Conservation (phyloP, 2,888 invertebrate species). For the Esperia sulphurella region DNA sequence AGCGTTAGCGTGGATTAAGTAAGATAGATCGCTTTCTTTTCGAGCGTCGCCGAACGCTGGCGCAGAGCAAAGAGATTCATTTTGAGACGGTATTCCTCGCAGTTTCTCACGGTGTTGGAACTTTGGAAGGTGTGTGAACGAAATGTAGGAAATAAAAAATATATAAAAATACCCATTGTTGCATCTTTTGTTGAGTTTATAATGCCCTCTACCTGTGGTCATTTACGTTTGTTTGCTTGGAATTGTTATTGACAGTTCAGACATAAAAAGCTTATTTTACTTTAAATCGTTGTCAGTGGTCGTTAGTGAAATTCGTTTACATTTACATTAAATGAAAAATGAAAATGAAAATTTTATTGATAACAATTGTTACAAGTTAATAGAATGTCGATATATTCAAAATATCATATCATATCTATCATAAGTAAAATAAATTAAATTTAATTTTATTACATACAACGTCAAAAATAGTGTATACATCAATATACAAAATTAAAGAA, state of each 20-base stretch:
- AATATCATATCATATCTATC: no score
- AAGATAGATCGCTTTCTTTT: conserved; percentile 63
- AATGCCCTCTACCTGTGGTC: not conserved
- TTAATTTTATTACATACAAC: no score
- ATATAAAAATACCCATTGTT: not conserved
- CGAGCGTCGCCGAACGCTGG: conserved; percentile 24
- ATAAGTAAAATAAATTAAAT: no score
- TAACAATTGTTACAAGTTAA: no score
- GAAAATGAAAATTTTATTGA: no score
- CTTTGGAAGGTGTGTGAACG: conserved; percentile 1
- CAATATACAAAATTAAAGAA: no score
- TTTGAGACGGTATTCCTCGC: not conserved
- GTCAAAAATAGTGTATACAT: no score
- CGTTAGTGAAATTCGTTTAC: no score
- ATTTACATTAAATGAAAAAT: no score
- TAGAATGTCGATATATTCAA: no score
- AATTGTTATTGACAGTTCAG: not conserved
- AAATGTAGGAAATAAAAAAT: no score
- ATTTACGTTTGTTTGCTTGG: not conserved
- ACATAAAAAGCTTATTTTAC: not conserved
- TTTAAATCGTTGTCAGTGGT: no score
- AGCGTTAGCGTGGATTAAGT: conserved; percentile 33
- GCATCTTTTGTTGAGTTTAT: not conserved
- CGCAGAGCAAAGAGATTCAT: not conserved
- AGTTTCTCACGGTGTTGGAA: not conserved